Evolutionary conservation across 2,113 vertebrate species (phyloP).

Genomic region (Sterna hirundo): DNA sequence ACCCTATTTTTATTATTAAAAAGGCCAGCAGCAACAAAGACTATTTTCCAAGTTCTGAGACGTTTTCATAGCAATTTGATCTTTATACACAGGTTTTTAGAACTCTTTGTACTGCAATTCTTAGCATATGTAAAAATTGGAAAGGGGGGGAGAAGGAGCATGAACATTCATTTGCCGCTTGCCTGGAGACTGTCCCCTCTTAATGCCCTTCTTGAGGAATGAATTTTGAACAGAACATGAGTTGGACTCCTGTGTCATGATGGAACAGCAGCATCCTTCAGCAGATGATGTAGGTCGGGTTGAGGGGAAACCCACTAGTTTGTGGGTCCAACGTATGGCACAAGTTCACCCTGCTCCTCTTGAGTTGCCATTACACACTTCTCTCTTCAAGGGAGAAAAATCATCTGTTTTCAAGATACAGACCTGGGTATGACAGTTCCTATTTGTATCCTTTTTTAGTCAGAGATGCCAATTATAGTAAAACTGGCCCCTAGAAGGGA

Average conservation of each 20-base stretch:
- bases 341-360: background rate
- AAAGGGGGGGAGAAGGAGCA: background rate
- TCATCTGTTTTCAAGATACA: background rate
- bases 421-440: background rate
- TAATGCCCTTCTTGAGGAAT: background rate
- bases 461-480: background rate
- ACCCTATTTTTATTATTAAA: constrained; percentile 72
- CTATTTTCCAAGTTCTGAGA: constrained; percentile 64
- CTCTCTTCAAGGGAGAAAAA: background rate
- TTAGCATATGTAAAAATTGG: background rate
- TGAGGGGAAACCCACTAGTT: background rate
- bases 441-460: background rate
- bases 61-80: constrained; percentile 67
- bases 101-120: constrained; percentile 48
- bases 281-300: background rate
- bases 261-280: background rate
- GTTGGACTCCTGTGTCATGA: background rate
- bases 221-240: background rate
- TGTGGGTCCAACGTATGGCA: background rate
- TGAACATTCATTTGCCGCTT: constrained; percentile 1
- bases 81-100: constrained; percentile 59
- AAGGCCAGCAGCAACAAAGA: constrained; percentile 71
- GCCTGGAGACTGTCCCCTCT: background rate
- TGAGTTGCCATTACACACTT: background rate
- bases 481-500: background rate